A percentile compares a stretch with the other conserved stretches of the same genome.
Conservation (phyloP, 2,888 invertebrate species). For the Drosophila ochracea region DNA sequence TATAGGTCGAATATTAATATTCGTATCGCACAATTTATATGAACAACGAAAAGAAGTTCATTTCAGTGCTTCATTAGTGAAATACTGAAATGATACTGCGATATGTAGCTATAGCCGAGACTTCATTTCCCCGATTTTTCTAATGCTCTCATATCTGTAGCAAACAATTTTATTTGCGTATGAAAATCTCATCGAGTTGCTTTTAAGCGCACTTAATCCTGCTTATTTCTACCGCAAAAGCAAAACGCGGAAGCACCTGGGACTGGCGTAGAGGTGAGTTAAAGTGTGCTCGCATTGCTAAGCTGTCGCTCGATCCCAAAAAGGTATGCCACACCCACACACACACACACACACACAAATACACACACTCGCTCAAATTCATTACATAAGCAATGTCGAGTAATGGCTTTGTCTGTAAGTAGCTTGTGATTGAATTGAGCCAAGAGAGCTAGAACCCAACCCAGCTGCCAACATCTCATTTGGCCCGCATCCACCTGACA, state of each 20-base stretch:
- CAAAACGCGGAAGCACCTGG: not conserved
- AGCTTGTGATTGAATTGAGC: constrained; percentile 80
- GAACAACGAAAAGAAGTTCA: not conserved
- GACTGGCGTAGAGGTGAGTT: constrained; percentile 1
- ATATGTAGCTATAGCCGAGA: not conserved
- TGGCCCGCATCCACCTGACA: constrained; percentile 53
- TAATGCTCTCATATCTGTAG: constrained; percentile 22
- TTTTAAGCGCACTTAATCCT: constrained; percentile 74
- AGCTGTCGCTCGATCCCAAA: constrained; percentile 37
- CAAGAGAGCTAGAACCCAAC: constrained; percentile 34
- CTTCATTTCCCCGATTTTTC: not conserved
- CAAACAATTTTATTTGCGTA: constrained; percentile 29
- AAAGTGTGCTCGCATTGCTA: constrained; percentile 38
- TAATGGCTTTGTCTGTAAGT: constrained; percentile 78
- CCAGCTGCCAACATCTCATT: constrained; percentile 55
- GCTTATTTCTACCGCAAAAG: constrained; percentile 71
- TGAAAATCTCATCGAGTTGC: constrained; percentile 64
- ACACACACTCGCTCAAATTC: constrained; percentile 44
- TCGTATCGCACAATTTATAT: not conserved
- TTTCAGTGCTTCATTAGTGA: not conserved
- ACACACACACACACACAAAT: constrained; percentile 12
- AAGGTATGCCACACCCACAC: constrained; percentile 44
- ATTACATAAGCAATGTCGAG: constrained; percentile 60
- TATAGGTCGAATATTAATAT: constrained; percentile 6
- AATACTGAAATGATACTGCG: constrained; percentile 13